Evolutionary conservation across 2,888 invertebrate genomes (phyloP), one percentile per base, ranked within the genome.

Genomic region (Ichneumon xanthorius): DNA sequence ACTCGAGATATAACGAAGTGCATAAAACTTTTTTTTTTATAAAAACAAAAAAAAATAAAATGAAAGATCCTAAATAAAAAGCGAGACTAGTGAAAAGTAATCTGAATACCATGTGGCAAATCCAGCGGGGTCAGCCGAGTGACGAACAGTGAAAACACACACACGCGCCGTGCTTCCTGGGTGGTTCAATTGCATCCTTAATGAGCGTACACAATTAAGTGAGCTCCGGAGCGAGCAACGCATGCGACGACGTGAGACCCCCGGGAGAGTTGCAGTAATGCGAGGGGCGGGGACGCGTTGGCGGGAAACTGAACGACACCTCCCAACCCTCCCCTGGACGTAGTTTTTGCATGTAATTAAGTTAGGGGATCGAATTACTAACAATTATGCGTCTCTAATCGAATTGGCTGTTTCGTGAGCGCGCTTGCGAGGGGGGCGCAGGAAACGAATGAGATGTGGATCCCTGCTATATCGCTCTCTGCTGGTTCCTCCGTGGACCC

Each of bases 351-450:
- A 86, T 89, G 88, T 85, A 89, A 90, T 87, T 86, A 85, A 88
- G 87, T 90, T 88, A 88, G 87, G 82, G 84, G 89, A 92, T 91
- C 90, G 88, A 91, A 92, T 93, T 92, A 91, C 90, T 83, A 88
- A 90, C 91, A 92, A 92, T 92, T 91, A 91, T 90, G 90, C 87
- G 87, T 83, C 83, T 85, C 87, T 88, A 89, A 90, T 82, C 86
- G 88, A 91, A 92, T 91, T 90, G 90, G 91, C 91, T 89, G 90
- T 90, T 87, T 87, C 89, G 76, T 72, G 85, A 76, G 85, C 55
- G 73, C 75, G 82, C 77, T 71, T 40, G 63, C 4, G 53, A 48
- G 73, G 50, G 58, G 68, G 78, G 80, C 70, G 40, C 9, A 40
- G 81, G 61, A 87, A 86, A 70, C 50, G 55, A 53, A 70, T 73